Evolutionary conservation across 2,888 invertebrate species (phyloP), one percentile per base, ranked within the genome.

Genomic region (Esperia sulphurella): DNA sequence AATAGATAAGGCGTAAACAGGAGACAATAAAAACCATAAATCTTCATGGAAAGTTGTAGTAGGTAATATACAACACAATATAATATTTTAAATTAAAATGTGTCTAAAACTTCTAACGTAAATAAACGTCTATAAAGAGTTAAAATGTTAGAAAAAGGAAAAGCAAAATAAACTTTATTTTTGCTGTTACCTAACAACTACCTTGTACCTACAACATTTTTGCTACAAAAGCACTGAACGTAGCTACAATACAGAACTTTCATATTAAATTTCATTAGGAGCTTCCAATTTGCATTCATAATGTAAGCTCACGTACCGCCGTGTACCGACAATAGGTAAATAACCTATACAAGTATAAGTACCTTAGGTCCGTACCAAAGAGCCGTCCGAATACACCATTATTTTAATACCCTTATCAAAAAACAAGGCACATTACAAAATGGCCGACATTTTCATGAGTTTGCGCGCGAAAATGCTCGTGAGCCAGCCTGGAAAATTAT

Each of bases 371-470:
- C 28, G 28, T 21, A 29, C 13, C 65, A 76, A 79, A 80, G 73
- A 82, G 73, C 76, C 77, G 78, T 80, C 82, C 83, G 79, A 84
- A 82, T 74, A 71, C 75, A 61, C 80, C 79, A 68, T 86, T 86
- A 88, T 85, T 86, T 87, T 87, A 88, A 87, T 83, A 86, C 82
- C 85, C 88, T 88, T 88, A 88, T 88, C 88, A 89, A 89, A 89
- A 89, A 87, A 88, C 88, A 89, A 83, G 84, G 86, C 80, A 84
- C 85, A 88, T 88, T 85, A 88, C 87, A 86, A 88, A 87, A 88
- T 86, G 87, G 87, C 84, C 69, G 78, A 79, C 82, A 75, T 85
- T 88, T 87, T 83, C 85, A 82, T 80, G 83, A 86, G 84, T 85
- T 85, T 80, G 83, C 82, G 80, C 84, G 85, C 82, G 83, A 83